Conservation (phyloP, 1,140 invertebrate genomes). For the Goniozus legneri region DNA sequence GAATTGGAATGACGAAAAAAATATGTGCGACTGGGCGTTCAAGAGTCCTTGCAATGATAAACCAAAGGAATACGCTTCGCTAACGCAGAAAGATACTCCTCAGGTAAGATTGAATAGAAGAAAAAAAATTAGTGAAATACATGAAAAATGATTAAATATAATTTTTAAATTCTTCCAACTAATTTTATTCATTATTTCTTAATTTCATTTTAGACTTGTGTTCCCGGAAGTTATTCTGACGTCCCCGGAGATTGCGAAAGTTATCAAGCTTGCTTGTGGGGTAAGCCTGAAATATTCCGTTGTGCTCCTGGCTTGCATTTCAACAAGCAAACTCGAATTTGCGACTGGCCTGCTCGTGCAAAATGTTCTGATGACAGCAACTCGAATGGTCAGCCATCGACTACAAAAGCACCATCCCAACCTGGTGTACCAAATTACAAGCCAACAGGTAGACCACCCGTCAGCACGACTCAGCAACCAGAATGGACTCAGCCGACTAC, state of each 20-base stretch:
- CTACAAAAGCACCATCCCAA: background rate
- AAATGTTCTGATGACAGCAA: constrained; percentile 56
- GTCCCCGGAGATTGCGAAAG: constrained; percentile 68
- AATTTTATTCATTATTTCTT: background rate
- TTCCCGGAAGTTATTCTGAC: constrained; percentile 61
- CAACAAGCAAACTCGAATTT: constrained; percentile 66
- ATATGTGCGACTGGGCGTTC: constrained; percentile 68
- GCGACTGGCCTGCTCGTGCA: constrained; percentile 76
- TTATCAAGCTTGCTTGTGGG: constrained; percentile 77
- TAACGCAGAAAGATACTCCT: constrained; percentile 18
- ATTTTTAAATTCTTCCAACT: background rate
- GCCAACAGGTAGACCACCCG: background rate
- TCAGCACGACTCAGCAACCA: background rate
- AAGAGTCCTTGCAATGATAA: constrained; percentile 45
- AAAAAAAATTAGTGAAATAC: too few relatives aligned
- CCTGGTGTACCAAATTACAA: background rate
- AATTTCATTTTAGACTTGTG: constrained; percentile 55
- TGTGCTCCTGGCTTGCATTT: constrained; percentile 77
- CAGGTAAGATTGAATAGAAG: too few relatives aligned
- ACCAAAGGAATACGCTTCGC: constrained; percentile 17
- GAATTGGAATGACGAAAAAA: constrained; percentile 62
- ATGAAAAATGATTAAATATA: constrained; percentile 4
- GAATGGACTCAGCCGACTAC: constrained; percentile 19
- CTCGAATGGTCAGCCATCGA: background rate
- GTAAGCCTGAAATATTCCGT: constrained; percentile 65